Percentiles rank a stretch among this genome's conserved stretches.
phyloP scores from a whole-genome alignment of 2,797 vertebrate species.

The Decapterus maruadsi region DNA sequence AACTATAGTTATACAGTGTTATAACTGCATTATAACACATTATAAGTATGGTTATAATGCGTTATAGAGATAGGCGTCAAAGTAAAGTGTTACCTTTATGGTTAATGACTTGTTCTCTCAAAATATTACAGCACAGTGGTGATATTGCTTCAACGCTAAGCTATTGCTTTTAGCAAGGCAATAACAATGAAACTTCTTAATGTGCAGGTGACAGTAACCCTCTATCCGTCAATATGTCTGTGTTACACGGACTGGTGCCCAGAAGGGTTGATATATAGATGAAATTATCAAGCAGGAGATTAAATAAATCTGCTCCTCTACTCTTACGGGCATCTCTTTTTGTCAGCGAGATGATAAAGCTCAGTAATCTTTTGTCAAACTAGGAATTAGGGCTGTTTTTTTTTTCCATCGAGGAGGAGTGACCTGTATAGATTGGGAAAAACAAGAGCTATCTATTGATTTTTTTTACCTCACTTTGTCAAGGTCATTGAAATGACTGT shows the following conservation, averaged over 20 bases:
- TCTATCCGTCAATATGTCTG: conserved; percentile 37
- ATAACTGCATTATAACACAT: no score
- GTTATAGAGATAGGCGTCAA: no score
- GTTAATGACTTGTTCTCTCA: conserved; percentile 5
- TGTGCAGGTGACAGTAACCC: conserved; percentile 53
- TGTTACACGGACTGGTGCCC: conserved; percentile 20
- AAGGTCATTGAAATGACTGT: conserved; percentile 77
- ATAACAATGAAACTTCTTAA: conserved; percentile 52
- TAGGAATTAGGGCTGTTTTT: conserved; percentile 44
- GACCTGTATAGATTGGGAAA: conserved; percentile 47
- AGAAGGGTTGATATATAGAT: conserved; percentile 58
- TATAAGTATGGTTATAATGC: no score
- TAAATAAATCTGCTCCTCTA: conserved; percentile 62
- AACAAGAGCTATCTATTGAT: conserved; percentile 69
- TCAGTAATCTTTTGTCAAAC: conserved; percentile 58
- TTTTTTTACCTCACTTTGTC: conserved; percentile 67
- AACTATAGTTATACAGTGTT: no score
- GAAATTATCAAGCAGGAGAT: conserved; percentile 68
- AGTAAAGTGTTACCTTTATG: no score
- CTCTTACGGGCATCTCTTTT: conserved; percentile 58
- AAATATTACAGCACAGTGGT: neutral
- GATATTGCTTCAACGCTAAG: conserved; percentile 27
- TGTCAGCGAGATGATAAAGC: conserved; percentile 62
- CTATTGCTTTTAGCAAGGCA: conserved; percentile 45
- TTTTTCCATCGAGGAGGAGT: conserved; percentile 27